Base-by-base conservation (phyloP, 2,113 vertebrate genomes). In the Urocolius indicus region DNA sequence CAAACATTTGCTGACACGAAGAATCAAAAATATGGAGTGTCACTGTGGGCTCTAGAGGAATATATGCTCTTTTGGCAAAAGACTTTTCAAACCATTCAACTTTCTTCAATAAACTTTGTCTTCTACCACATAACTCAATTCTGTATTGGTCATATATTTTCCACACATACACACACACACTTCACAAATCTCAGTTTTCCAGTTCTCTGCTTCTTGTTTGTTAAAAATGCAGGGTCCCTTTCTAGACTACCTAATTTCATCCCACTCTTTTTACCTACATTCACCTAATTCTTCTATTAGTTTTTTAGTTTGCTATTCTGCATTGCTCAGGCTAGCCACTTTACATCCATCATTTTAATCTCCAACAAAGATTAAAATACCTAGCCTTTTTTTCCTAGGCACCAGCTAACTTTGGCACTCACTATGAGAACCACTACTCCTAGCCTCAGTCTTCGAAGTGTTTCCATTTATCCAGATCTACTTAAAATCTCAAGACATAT, bases 141-240 rank as follows among this genome's bases (percentile, higher is more conserved):
- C 13, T 34, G 0, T 20, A 27, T 45, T 2, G 0, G 5, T 19
- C 26, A 30, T 17, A 11, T 16, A 5, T 1, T 43, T 1, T 0
- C 2, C 1, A 5, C 2, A 41, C 12, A 41, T 12, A 41, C 38
- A 41, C 12, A 41, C 38, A 41, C 38, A 41, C 4, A 6, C 17
- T 49, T 51, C 18, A 8, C 14, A 83, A 55, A 76, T 38, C 10
- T 29, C 11, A 11, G 3, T 74, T 85, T 75, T 76, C 49, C 20
- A 52, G 0, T 30, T 34, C 15, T 48, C 4, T 59, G 22, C 21
- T 74, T 18, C 34, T n/a, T n/a, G n/a, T n/a, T 32, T 52, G 4
- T 23, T 68, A 48, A 36, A 78, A 88, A 30, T 15, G 23, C 49
- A 57, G 16, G 14, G 34, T 48, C 10, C 3, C 8, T 10, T 52